Percentiles rank a stretch among this genome's conserved stretches.
phyloP scores from a whole-genome alignment of 35 echinoderm and acorn worm species.

The Acanthaster planci region DNA sequence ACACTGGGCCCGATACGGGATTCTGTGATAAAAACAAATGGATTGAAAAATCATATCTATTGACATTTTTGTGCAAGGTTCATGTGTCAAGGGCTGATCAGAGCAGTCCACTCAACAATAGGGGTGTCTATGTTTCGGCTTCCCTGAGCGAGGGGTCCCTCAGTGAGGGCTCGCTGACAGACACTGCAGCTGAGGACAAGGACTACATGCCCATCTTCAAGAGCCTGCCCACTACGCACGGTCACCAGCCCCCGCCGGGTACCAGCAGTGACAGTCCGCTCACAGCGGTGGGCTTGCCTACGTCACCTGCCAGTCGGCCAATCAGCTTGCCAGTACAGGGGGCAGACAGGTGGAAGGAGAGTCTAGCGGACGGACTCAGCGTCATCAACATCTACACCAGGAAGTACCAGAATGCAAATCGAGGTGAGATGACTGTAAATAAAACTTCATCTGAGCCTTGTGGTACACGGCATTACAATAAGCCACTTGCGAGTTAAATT shows the following conservation, averaged over 20 bases:
- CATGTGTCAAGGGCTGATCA: slow-evolving; percentile 19
- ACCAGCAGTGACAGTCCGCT: background rate
- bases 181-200: slow-evolving; percentile 44
- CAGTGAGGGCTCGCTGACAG: slow-evolving; percentile 73
- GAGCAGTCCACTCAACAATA: slow-evolving; percentile 24
- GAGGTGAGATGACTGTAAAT: slow-evolving; percentile 30
- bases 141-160: slow-evolving; percentile 60
- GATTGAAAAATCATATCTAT: too few species aligned
- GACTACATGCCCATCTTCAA: slow-evolving; percentile 71
- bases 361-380: slow-evolving; percentile 77
- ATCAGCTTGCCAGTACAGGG: background rate
- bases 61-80: background rate
- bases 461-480: too few species aligned
- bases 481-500: too few species aligned
- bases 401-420: slow-evolving; percentile 69
- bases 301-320: background rate
- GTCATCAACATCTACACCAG: slow-evolving; percentile 93
- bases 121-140: slow-evolving; percentile 41
- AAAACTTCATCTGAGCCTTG: too few species aligned
- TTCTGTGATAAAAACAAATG: too few species aligned
- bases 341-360: slow-evolving; percentile 7
- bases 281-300: too few species aligned
- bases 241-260: background rate
- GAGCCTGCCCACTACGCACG: background rate
- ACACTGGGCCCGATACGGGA: too few species aligned